These are phyloP conservation scores for Synergus umbraculus DNA, from an alignment of 2,888 invertebrate genomes.

Conservation along the genomic window DNA sequence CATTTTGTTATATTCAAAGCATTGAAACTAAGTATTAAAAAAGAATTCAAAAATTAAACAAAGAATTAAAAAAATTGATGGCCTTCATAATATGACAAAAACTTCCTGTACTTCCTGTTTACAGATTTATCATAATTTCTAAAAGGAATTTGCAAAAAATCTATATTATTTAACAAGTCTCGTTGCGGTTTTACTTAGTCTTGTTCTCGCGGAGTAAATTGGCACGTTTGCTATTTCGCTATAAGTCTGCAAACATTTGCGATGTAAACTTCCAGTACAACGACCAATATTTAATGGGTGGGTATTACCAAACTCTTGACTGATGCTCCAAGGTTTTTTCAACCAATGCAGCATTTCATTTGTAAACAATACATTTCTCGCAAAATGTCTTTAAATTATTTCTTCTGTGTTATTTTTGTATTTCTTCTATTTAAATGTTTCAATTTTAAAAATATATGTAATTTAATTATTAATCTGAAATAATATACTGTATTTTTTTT, in stretches of 20 bases:
- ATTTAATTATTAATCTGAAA: background rate
- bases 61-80: too few relatives aligned
- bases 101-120: background rate
- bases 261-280: constrained; percentile 14
- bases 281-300: constrained; percentile 36
- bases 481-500: background rate
- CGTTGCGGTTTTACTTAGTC: background rate
- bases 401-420: background rate
- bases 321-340: constrained; percentile 21
- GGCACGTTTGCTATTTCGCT: constrained; percentile 24
- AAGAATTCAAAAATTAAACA: too few relatives aligned
- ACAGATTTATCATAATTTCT: background rate
- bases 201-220: background rate
- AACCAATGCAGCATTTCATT: constrained; percentile 6
- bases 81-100: too few relatives aligned
- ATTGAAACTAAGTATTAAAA: too few relatives aligned
- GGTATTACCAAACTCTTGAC: constrained; percentile 30
- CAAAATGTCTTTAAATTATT: background rate
- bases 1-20: too few relatives aligned
- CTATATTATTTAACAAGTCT: background rate
- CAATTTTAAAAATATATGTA: background rate
- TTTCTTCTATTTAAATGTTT: background rate
- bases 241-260: constrained; percentile 30
- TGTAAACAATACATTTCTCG: background rate
- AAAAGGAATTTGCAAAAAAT: background rate